Base-by-base conservation (phyloP, 2,888 invertebrate species). In the Pheosia gnoma region DNA sequence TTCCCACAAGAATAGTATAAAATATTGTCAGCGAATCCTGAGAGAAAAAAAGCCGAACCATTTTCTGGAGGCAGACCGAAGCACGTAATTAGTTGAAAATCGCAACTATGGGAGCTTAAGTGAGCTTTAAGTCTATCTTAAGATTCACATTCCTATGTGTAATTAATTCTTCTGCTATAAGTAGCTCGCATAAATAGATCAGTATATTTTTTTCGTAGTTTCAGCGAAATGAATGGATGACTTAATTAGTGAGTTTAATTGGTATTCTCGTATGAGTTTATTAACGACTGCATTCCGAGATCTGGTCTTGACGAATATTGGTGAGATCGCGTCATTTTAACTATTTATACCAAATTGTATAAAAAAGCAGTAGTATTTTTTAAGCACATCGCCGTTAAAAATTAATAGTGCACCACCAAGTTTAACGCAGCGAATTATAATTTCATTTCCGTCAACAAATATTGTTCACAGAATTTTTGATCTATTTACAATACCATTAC, bases 161-260 rank as follows among this genome's bases (percentile, higher is more conserved):
- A 61, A 67, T 68, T 68, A 72, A 62, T 61, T 61, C 62, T 57
- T 52, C 36, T 65, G 62, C 68, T 71, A 66, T 71, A 68, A 59
- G 49, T 56, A 59, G 63, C 61, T 63, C 59, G 59, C 51, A 68
- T 56, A 61, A 64, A 71, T 71, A 64, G 65, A 67, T 63, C 61
- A 61, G 53, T 38, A 8, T 57, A 57, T 59, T 70, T 67, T 66
- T 67, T 72, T 71, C 66, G 68, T 75, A 70, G 62, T 59, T 57
- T 59, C 39, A 59, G 66, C 67, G 68, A 68, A 70, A 66, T 63
- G 71, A 64, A 76, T 72, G 67, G 65, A 75, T 75, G 72, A 67
- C 71, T 77, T 74, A 70, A 77, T 77, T 77, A 74, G 70, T 62
- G 51, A 59, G 63, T 66, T 67, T 74, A 72, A 72, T 66, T 63